Percentiles rank a stretch among this genome's conserved stretches.
These are phyloP conservation scores for Temnothorax longispinosus DNA, from an alignment of 1,140 invertebrate genomes.

Conservation along the genomic window DNA sequence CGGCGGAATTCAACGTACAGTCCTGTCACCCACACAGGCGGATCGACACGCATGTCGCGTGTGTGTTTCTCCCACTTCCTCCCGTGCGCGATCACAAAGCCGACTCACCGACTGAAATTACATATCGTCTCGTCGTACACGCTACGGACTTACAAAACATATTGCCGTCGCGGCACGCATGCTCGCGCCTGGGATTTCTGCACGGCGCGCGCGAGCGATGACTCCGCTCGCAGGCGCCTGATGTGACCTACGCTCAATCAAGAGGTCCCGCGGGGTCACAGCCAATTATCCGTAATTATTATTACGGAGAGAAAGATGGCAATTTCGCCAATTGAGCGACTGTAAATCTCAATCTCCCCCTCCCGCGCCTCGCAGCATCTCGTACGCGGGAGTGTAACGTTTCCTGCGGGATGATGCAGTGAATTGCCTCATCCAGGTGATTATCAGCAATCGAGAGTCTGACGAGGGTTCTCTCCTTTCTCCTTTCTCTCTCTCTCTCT, in stretches of 20 bases:
- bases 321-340: constrained; percentile 55
- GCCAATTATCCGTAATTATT: constrained; percentile 53
- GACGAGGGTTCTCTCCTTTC: neutral
- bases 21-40: constrained; percentile 63
- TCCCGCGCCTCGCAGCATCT: neutral
- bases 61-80: constrained; percentile 21
- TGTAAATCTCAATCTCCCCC: constrained; percentile 34
- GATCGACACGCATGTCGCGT: constrained; percentile 22
- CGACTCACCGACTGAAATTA: constrained; percentile 65
- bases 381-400: neutral
- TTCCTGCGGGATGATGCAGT: neutral
- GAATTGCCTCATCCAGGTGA: neutral
- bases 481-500: neutral
- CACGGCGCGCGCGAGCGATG: constrained; percentile 40
- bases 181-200: constrained; percentile 60
- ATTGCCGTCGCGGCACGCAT: constrained; percentile 34
- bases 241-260: constrained; percentile 55
- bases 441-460: neutral
- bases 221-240: constrained; percentile 48
- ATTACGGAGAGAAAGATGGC: constrained; percentile 8
- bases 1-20: neutral
- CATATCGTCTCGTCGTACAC: constrained; percentile 61
- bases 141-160: constrained; percentile 34
- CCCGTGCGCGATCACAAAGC: constrained; percentile 64
- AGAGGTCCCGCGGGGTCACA: constrained; percentile 56